phyloP scores from a whole-genome alignment of 37 sponge, comb jelly and placozoan genomes.

The Cliona cf. orientalis region DNA sequence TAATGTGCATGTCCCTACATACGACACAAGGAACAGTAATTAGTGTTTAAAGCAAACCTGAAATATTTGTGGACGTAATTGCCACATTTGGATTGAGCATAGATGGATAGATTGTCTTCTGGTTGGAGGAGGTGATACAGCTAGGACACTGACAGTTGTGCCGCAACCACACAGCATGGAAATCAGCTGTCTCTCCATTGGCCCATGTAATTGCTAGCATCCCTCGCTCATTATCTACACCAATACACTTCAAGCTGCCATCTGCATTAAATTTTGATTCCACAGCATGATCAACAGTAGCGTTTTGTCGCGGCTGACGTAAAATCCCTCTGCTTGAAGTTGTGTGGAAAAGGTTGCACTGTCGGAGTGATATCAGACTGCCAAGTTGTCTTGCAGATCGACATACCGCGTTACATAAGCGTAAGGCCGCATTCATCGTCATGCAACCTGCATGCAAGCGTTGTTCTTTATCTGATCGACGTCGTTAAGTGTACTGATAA shows the following conservation, averaged over 20 bases:
- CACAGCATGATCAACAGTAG: no score
- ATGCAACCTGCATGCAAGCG: no score
- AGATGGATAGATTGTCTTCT: constrained; percentile 6
- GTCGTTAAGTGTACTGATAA: no score
- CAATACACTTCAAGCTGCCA: no score
- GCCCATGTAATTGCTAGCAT: not conserved
- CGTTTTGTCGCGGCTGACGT: no score
- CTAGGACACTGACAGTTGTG: constrained; percentile 53
- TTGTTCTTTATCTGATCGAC: no score
- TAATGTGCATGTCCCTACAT: constrained; percentile 7
- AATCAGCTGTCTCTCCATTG: not conserved
- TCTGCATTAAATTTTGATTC: no score
- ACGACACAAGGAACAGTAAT: not conserved
- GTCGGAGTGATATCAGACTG: no score
- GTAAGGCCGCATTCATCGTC: no score
- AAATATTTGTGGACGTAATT: not conserved
- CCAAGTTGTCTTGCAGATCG: not conserved
- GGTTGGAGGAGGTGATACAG: constrained; percentile 5
- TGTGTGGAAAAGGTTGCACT: no score
- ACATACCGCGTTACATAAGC: not conserved
- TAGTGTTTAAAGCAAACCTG: not conserved
- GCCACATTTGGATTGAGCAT: not conserved
- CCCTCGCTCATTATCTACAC: not conserved
- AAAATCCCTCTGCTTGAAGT: no score
- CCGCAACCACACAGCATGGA: constrained; percentile 52